These are phyloP conservation scores for Heterochromis multidens DNA, from an alignment of 2,113 vertebrate species.

Conservation along the genomic window DNA sequence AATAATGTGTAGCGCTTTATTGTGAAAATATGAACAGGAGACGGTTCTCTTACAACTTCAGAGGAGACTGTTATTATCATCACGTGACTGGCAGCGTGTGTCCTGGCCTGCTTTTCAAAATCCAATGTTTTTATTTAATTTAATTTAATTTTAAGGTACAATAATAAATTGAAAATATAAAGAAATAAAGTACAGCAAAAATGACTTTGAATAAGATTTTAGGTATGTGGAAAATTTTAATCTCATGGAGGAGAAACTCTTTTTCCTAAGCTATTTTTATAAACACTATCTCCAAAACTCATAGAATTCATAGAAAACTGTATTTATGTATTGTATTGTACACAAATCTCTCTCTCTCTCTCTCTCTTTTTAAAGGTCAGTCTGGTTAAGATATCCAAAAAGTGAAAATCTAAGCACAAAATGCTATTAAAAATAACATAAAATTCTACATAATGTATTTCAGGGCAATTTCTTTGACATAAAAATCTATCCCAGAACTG, in stretches of 20 bases:
- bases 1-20: not conserved
- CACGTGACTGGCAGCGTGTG: not conserved
- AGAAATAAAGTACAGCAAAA: not conserved
- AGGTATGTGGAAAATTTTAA: not conserved
- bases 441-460: not conserved
- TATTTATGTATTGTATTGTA: too few species aligned
- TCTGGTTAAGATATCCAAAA: too few species aligned
- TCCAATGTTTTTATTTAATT: not conserved
- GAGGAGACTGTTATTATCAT: not conserved
- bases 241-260: not conserved
- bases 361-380: too few species aligned
- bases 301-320: accelerated
- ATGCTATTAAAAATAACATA: too few species aligned
- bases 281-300: not conserved
- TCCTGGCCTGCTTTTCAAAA: not conserved
- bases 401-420: too few species aligned
- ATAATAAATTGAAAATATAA: not conserved
- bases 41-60: not conserved
- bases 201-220: not conserved
- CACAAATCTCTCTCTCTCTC: too few species aligned
- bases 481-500: not conserved
- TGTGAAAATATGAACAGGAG: not conserved
- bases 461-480: not conserved
- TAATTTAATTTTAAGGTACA: not conserved
- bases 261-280: not conserved